Percentiles rank a stretch among this genome's conserved stretches.
These are phyloP conservation scores for Bellardia bayeri DNA, from an alignment of 2,888 invertebrate species.

Conservation along the genomic window DNA sequence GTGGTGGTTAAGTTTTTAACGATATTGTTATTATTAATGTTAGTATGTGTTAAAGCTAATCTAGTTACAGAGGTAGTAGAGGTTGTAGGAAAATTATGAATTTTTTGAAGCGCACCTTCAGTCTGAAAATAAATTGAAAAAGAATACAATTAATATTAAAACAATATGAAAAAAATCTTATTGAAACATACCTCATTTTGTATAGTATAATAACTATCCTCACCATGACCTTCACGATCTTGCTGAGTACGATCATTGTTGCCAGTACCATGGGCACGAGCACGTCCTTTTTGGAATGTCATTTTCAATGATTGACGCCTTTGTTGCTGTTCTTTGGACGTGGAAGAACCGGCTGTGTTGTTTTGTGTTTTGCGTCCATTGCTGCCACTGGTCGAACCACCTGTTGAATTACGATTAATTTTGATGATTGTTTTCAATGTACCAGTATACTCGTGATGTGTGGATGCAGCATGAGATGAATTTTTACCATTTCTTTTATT, in stretches of 20 bases:
- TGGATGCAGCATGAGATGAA: constrained; percentile 74
- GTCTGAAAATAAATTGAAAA: constrained; percentile 83
- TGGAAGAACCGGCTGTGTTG: constrained; percentile 54
- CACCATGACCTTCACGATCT: constrained; percentile 79
- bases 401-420: constrained; percentile 85
- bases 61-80: constrained; percentile 74
- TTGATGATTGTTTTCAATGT: constrained; percentile 94
- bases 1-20: constrained; percentile 72
- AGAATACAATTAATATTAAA: constrained; percentile 15
- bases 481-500: constrained; percentile 78
- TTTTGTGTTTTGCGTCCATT: constrained; percentile 74
- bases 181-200: constrained; percentile 87
- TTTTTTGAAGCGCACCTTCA: constrained; percentile 84
- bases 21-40: constrained; percentile 70
- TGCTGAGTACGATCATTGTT: constrained; percentile 81
- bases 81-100: constrained; percentile 68
- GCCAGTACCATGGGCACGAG: constrained; percentile 84
- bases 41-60: constrained; percentile 77
- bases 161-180: background rate
- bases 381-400: constrained; percentile 70
- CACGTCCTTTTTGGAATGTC: constrained; percentile 90
- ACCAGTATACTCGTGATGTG: constrained; percentile 88
- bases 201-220: constrained; percentile 88
- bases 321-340: constrained; percentile 74
- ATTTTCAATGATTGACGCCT: constrained; percentile 89